A percentile compares a stretch with the other conserved stretches of the same genome.
phyloP scores from a whole-genome alignment of 2,888 invertebrate species.

The Hydraecia micacea region DNA sequence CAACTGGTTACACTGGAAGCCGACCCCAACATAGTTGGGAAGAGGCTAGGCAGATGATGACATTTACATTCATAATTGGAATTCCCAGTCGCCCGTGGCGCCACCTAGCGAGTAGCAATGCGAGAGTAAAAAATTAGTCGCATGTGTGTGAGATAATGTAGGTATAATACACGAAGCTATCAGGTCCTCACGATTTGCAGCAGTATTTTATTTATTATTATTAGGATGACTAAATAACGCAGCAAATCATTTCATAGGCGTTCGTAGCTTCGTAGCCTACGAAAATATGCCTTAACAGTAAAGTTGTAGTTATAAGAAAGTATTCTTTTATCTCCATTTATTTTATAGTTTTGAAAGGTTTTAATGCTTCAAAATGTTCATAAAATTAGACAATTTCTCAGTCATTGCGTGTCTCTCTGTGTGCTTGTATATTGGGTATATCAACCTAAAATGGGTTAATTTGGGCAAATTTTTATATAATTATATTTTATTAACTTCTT shows the following conservation, averaged over 20 bases:
- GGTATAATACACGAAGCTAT: neutral
- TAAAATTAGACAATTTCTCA: neutral
- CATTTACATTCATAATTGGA: slow-evolving; percentile 36
- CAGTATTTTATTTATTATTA: too few species aligned
- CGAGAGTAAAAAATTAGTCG: slow-evolving; percentile 1
- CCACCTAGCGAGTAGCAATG: slow-evolving; percentile 2
- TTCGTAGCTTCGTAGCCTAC: slow-evolving; percentile 34
- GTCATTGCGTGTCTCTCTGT: neutral
- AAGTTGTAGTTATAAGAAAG: neutral
- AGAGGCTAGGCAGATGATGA: too few species aligned
- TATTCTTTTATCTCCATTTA: neutral
- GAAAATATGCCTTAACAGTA: too few species aligned
- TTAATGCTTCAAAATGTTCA: neutral
- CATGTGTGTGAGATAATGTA: slow-evolving; percentile 9
- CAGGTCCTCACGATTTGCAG: too few species aligned
- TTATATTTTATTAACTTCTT: neutral
- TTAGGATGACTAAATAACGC: neutral
- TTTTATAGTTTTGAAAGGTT: neutral
- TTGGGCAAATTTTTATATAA: too few species aligned
- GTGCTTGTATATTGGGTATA: neutral
- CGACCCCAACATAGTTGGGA: too few species aligned
- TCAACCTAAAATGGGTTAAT: neutral
- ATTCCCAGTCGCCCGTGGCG: neutral
- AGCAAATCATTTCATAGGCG: slow-evolving; percentile 18
- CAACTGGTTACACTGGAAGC: too few species aligned